Percentiles rank a stretch among this genome's conserved stretches.
phyloP scores from a whole-genome alignment of 2,888 invertebrate genomes.

The Cheilosia vulpina region DNA sequence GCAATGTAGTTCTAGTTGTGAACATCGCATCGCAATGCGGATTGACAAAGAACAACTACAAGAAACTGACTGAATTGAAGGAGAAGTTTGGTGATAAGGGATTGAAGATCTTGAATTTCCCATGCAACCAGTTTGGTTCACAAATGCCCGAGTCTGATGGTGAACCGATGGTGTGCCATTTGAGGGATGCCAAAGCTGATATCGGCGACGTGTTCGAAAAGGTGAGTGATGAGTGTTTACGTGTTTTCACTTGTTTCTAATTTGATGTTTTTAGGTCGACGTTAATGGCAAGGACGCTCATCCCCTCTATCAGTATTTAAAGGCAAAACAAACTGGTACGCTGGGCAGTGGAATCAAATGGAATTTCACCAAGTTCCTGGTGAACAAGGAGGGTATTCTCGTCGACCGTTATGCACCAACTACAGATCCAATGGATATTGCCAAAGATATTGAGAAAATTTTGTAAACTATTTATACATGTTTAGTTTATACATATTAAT shows the following conservation, averaged over 20 bases:
- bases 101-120: conserved; percentile 91
- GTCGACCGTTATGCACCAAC: conserved; percentile 83
- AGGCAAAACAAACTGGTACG: conserved; percentile 82
- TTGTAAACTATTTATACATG: too few relatives aligned
- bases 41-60: conserved; percentile 90
- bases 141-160: conserved; percentile 88
- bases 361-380: conserved; percentile 83
- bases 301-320: conserved; percentile 82
- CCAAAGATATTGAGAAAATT: conserved; percentile 82
- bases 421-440: conserved; percentile 83
- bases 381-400: conserved; percentile 82
- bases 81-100: conserved; percentile 86
- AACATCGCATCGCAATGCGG: conserved; percentile 95
- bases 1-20: conserved; percentile 91
- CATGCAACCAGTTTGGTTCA: conserved; percentile 91
- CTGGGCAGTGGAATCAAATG: conserved; percentile 82
- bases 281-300: conserved; percentile 82
- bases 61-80: conserved; percentile 89
- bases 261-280: conserved; percentile 78
- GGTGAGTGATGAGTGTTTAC: conserved; percentile 76
- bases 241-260: neutral
- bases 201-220: conserved; percentile 89
- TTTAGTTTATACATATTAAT: too few relatives aligned
- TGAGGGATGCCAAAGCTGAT: conserved; percentile 84
- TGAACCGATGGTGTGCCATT: conserved; percentile 87